Evolutionary conservation across 2,113 vertebrate genomes (phyloP).

Genomic region (Fukomys damarensis): DNA sequence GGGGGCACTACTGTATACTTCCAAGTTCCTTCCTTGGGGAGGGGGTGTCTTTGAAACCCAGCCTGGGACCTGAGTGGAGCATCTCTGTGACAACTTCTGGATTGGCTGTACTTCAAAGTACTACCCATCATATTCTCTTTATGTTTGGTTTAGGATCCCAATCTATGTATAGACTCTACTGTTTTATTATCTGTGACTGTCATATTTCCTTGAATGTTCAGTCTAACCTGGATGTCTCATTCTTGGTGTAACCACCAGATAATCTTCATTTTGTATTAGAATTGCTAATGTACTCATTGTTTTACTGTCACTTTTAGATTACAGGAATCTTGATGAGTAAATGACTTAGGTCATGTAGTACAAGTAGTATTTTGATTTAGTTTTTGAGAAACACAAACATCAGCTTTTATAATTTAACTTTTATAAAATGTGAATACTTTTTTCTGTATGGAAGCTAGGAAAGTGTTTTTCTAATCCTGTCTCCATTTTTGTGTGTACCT

Average conservation of each 20-base stretch:
- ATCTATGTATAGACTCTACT: background rate
- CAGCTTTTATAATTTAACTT: background rate
- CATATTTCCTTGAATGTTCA: background rate
- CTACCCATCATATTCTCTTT: background rate
- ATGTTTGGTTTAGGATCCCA: background rate
- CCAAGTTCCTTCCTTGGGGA: background rate
- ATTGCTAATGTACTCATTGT: background rate
- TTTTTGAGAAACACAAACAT: background rate
- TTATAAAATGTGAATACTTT: background rate
- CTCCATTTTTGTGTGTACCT: background rate
- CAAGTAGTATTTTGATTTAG: background rate
- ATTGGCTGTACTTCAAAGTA: background rate
- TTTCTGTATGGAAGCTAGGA: background rate
- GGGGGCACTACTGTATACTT: fast-evolving
- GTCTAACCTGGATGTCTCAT: background rate
- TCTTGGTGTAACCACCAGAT: background rate
- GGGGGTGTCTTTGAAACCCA: background rate
- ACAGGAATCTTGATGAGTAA: background rate
- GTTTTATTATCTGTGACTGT: background rate
- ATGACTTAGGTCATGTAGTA: background rate
- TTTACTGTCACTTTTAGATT: background rate
- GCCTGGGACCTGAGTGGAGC: background rate
- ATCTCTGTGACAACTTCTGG: background rate
- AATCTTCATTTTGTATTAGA: background rate
- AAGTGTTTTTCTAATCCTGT: background rate